Percentiles rank a stretch among this genome's conserved stretches.
phyloP scores from a whole-genome alignment of 2,113 vertebrate genomes.

The Gadus macrocephalus region DNA sequence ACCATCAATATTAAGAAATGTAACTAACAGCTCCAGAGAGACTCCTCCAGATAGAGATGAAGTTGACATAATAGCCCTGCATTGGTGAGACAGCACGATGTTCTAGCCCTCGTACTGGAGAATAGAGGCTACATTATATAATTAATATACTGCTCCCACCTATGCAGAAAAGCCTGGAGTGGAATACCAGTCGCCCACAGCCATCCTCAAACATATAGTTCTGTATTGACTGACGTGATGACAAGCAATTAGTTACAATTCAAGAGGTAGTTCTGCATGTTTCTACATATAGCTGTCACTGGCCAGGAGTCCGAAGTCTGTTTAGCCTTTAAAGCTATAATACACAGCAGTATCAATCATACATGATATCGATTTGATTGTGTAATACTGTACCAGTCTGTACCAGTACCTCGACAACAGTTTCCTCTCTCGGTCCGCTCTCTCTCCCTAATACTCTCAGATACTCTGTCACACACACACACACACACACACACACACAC shows the following conservation, averaged over 20 bases:
- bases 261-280: background rate
- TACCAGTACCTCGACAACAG: too few species aligned
- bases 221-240: background rate
- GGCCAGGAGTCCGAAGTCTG: too few species aligned
- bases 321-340: too few species aligned
- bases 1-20: background rate
- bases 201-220: too few species aligned
- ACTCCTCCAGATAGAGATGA: background rate
- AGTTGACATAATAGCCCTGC: background rate
- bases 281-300: too few species aligned
- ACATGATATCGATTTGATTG: too few species aligned
- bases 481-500: background rate
- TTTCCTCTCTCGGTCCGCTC: too few species aligned
- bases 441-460: too few species aligned
- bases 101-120: background rate
- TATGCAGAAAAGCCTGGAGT: background rate
- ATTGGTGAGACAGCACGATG: background rate
- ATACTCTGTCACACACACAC: background rate
- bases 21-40: background rate
- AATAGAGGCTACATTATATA: background rate
- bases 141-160: background rate
- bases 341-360: too few species aligned
- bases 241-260: background rate
- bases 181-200: background rate
- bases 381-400: too few species aligned